Evolutionary conservation across 1,140 invertebrate genomes (phyloP).

Genomic region (Drosophila bocqueti): DNA sequence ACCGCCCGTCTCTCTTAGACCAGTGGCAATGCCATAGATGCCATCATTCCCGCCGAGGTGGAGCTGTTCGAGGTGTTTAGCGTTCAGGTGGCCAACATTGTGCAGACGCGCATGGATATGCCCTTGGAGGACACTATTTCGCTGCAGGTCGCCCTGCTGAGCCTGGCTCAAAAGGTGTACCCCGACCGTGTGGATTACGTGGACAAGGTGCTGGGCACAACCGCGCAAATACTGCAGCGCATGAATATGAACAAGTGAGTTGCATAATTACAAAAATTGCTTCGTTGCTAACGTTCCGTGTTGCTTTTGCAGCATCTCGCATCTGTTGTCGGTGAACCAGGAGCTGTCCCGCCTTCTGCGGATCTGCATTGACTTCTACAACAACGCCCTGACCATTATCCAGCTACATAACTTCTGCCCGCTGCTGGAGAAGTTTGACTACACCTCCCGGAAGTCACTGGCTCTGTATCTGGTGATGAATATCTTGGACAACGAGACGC

Average conservation of each 20-base stretch:
- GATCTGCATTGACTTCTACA: conserved; percentile 97
- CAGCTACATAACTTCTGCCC: conserved; percentile 93
- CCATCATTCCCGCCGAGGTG: conserved; percentile 94
- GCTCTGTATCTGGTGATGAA: conserved; percentile 91
- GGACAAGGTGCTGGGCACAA: conserved; percentile 97
- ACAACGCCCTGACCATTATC: conserved; percentile 95
- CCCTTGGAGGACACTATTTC: conserved; percentile 98
- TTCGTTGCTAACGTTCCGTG: background rate
- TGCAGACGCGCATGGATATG: conserved; percentile 97
- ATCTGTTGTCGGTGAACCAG: conserved; percentile 79
- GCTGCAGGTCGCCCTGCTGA: conserved; percentile 97
- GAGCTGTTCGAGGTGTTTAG: conserved; percentile 99
- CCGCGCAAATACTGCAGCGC: conserved; percentile 93
- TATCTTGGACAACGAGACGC: conserved; percentile 89
- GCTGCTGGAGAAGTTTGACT: conserved; percentile 95
- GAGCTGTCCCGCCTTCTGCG: conserved; percentile 97
- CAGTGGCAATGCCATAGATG: conserved; percentile 88
- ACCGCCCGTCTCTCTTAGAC: conserved; percentile 77
- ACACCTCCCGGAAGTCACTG: conserved; percentile 93
- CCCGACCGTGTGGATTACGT: conserved; percentile 97
- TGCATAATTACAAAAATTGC: too few relatives aligned
- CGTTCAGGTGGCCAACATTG: conserved; percentile 98
- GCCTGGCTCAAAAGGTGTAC: conserved; percentile 98
- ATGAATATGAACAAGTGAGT: conserved; percentile 90
- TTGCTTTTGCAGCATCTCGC: conserved; percentile 69